Percentiles rank a stretch among this genome's conserved stretches.
Conservation (phyloP, 2,888 invertebrate species). For the Empis livida region DNA sequence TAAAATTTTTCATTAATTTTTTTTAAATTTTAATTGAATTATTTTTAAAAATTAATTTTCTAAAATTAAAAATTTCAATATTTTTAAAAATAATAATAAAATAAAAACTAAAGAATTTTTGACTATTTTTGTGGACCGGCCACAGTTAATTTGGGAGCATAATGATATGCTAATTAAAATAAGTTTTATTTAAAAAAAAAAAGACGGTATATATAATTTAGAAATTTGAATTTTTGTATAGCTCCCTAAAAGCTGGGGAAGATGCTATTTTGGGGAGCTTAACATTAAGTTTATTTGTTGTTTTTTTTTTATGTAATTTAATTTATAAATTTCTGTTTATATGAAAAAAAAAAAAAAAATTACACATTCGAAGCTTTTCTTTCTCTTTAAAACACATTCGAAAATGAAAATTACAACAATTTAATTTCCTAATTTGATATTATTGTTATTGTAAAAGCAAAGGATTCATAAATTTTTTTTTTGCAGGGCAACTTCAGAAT, state of each 20-base stretch:
- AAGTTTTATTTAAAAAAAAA: not conserved
- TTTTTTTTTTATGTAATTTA: too few relatives aligned
- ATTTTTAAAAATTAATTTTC: not conserved
- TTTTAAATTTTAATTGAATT: conserved; percentile 7
- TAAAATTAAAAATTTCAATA: not conserved
- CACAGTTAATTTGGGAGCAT: not conserved
- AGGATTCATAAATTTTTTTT: too few relatives aligned
- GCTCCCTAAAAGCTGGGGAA: conserved; percentile 36
- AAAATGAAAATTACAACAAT: too few relatives aligned
- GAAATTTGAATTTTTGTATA: conserved; percentile 2
- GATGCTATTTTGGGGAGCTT: conserved; percentile 32
- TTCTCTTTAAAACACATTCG: too few relatives aligned
- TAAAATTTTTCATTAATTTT: conserved; percentile 14
- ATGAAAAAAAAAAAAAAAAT: too few relatives aligned
- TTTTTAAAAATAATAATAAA: not conserved
- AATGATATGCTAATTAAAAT: too few relatives aligned
- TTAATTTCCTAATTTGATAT: too few relatives aligned
- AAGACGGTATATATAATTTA: not conserved
- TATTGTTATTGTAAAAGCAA: too few relatives aligned
- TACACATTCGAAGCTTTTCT: too few relatives aligned
- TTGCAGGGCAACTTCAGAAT: too few relatives aligned
- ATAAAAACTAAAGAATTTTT: not conserved
- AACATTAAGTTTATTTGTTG: too few relatives aligned
- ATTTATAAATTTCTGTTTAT: too few relatives aligned
- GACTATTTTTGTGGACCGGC: not conserved